phyloP scores from a whole-genome alignment of 2,888 invertebrate genomes.

The Megalurothrips usitatus region DNA sequence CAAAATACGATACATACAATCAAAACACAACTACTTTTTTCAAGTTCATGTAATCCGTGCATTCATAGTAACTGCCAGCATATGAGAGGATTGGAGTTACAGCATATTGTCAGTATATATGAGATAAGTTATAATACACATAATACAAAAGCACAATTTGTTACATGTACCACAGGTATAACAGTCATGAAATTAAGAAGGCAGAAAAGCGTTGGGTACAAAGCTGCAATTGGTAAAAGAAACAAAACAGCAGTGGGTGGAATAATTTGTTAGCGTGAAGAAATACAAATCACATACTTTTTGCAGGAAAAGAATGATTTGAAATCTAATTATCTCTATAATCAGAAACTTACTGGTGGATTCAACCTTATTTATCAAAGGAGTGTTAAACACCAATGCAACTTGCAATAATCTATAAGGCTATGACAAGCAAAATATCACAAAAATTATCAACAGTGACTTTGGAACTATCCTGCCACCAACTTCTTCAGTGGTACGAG shows the following conservation, averaged over 20 bases:
- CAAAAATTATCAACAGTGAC: background rate
- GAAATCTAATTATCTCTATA: background rate
- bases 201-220: background rate
- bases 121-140: background rate
- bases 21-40: no score
- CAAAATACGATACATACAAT: no score
- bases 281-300: background rate
- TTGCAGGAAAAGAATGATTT: slow-evolving; percentile 5
- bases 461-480: background rate
- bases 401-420: background rate
- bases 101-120: no score
- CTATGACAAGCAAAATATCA: background rate
- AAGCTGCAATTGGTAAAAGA: background rate
- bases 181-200: background rate
- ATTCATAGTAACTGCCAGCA: no score
- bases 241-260: background rate
- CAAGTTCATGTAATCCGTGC: no score
- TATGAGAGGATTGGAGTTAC: no score
- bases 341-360: background rate
- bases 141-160: background rate
- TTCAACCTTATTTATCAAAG: background rate
- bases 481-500: background rate
- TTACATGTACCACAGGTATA: background rate
- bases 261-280: background rate
- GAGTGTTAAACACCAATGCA: background rate